A percentile compares a stretch with the other conserved stretches of the same genome.
These are phyloP conservation scores for Lateolabrax maculatus DNA, from an alignment of 2,797 vertebrate genomes.

Conservation along the genomic window DNA sequence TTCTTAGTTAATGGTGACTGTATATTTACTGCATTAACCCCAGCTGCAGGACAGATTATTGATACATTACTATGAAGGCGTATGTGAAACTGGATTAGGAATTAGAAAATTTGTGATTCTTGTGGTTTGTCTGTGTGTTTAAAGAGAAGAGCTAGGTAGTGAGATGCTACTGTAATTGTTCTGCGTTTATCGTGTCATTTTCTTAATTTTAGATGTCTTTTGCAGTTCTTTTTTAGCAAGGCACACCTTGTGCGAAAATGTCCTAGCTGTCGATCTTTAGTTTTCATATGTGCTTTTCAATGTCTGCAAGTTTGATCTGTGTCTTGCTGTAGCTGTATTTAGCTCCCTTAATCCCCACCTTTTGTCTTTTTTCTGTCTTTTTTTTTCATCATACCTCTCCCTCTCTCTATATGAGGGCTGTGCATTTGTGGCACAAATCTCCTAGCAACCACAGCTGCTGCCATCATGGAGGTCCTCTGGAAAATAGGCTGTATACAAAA, in stretches of 20 bases:
- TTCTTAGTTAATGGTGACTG: conserved; percentile 38
- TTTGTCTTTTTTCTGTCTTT: conserved; percentile 43
- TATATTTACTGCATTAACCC: conserved; percentile 45
- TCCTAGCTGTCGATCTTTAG: conserved; percentile 61
- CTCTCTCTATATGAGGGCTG: conserved; percentile 42
- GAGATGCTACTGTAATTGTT: conserved; percentile 53
- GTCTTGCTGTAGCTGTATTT: conserved; percentile 74
- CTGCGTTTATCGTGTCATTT: conserved; percentile 35
- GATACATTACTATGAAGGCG: conserved; percentile 32
- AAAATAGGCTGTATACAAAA: conserved; percentile 17
- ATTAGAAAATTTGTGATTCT: conserved; percentile 51
- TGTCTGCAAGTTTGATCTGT: conserved; percentile 77
- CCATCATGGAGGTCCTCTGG: conserved; percentile 32
- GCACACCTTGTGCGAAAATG: conserved; percentile 61
- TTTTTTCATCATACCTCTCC: conserved; percentile 39
- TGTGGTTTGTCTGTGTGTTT: conserved; percentile 62
- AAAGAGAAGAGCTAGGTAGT: conserved; percentile 47
- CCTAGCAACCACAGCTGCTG: conserved; percentile 41
- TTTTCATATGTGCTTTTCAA: conserved; percentile 72
- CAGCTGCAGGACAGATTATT: conserved; percentile 50
- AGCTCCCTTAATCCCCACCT: conserved; percentile 54
- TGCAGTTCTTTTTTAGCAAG: conserved; percentile 54
- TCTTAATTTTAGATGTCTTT: conserved; percentile 46
- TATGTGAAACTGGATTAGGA: conserved; percentile 49
- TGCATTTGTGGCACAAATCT: conserved; percentile 47